Base-by-base conservation (phyloP, 2,797 vertebrate species). In the Galago senegalensis region DNA sequence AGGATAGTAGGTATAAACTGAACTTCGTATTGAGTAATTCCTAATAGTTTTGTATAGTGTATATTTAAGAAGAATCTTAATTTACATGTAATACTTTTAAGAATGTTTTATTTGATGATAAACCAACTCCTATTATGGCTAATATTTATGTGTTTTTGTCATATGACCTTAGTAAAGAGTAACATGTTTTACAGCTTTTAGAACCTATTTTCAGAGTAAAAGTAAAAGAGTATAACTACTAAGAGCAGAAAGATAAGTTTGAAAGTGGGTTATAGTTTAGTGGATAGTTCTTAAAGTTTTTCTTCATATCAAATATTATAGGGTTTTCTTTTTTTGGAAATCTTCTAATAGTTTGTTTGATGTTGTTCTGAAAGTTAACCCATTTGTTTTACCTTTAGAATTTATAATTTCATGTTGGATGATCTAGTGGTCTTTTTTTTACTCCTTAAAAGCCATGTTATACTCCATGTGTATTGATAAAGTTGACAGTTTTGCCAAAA, bases 381-480 rank as follows among this genome's bases (percentile, higher is more conserved):
- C 25, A 0, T 93, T 83, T 92, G 25, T 79, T 95, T 17, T 81
- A 43, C 8, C n/a, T 89, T 94, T 25, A 87, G n/a, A 89, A 91
- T 95, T 86, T 92, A 60, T 89, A 87, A 93, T 95, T 89, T 95
- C 65, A 46, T 72, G 17, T 92, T 91, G 6, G 40, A 58, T 90
- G 31, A 93, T 81, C 18, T 23, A 92, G 4, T 80, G 46, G 16
- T 81, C 5, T 87, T 93, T 89, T n/a, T 21, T 40, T 56, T 9
- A 53, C 2, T 4, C 20, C 67, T 34, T n/a, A 73, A 79, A 86
- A 83, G 27, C 63, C 58, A 27, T 81, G 25, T 87, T 79, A 13
- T 46, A 34, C 80, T n/a, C 94, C 63, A 81, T 27, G 61, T 81
- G 72, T 92, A 73, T 92, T 92, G 63, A 81, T 89, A 76, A 87